Conservation (phyloP, 2,797 vertebrate genomes). For the Gobionotothen gibberifrons region DNA sequence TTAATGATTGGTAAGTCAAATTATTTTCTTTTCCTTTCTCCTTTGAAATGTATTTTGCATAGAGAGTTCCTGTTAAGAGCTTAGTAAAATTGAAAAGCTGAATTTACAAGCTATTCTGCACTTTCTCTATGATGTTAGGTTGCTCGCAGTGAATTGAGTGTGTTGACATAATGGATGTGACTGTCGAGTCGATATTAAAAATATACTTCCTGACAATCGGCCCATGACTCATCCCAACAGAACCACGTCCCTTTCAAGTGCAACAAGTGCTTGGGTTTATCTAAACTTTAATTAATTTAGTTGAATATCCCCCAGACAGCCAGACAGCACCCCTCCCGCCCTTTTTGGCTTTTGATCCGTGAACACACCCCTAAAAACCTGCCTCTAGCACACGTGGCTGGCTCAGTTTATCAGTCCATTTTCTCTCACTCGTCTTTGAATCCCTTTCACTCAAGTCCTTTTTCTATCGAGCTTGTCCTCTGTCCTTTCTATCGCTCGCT, state of each 20-base stretch:
- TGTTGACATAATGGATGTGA: slow-evolving; percentile 42
- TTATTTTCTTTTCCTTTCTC: slow-evolving; percentile 11
- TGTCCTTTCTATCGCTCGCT: slow-evolving; percentile 62
- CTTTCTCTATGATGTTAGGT: slow-evolving; percentile 40
- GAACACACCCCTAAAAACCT: slow-evolving; percentile 53
- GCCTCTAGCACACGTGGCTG: slow-evolving; percentile 25
- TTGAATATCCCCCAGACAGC: slow-evolving; percentile 63
- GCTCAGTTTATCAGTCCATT: slow-evolving; percentile 35
- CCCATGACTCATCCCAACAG: slow-evolving; percentile 44
- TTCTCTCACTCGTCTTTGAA: slow-evolving; percentile 54
- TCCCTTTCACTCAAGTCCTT: slow-evolving; percentile 56
- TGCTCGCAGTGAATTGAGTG: slow-evolving; percentile 36
- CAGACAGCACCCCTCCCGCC: slow-evolving; percentile 26
- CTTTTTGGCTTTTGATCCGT: slow-evolving; percentile 58
- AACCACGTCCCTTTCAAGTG: slow-evolving; percentile 28
- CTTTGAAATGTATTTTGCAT: slow-evolving; percentile 13
- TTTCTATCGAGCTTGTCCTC: slow-evolving; percentile 55
- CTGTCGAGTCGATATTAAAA: slow-evolving; percentile 41
- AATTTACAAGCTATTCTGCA: slow-evolving; percentile 37
- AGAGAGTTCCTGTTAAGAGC: slow-evolving; percentile 10
- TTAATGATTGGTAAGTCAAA: slow-evolving; percentile 95
- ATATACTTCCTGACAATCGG: slow-evolving; percentile 39
- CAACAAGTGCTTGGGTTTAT: slow-evolving; percentile 57
- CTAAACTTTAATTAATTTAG: slow-evolving; percentile 83
- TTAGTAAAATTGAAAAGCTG: slow-evolving; percentile 26